These are phyloP conservation scores for Charaxes varanes DNA, from an alignment of 1,140 invertebrate species.

Conservation along the genomic window DNA sequence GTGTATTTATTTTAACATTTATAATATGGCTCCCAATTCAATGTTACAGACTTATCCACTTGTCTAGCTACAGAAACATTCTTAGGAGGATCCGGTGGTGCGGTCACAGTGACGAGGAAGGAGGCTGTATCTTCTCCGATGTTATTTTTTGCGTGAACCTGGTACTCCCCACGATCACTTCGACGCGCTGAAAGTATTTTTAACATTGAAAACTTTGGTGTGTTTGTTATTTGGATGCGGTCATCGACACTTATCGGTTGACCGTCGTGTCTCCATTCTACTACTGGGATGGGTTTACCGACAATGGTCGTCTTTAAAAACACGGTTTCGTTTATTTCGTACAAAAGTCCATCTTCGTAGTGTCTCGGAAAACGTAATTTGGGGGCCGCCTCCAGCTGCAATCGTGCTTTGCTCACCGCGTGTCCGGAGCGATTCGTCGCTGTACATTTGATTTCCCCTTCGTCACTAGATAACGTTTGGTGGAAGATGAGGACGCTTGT, in stretches of 20 bases:
- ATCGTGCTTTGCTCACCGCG: constrained; percentile 81
- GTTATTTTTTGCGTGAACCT: constrained; percentile 85
- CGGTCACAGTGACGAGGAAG: constrained; percentile 90
- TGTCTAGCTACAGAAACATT: constrained; percentile 85
- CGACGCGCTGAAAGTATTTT: constrained; percentile 83
- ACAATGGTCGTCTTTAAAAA: constrained; percentile 92
- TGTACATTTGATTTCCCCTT: constrained; percentile 92
- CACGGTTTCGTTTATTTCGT: constrained; percentile 91
- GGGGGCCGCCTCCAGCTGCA: constrained; percentile 87
- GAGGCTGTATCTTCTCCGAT: constrained; percentile 87
- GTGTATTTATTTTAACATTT: too few relatives aligned
- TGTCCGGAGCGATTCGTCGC: constrained; percentile 89
- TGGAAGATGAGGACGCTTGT: constrained; percentile 87
- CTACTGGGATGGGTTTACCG: constrained; percentile 87
- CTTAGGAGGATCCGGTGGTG: constrained; percentile 89
- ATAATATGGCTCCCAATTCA: constrained; percentile 94
- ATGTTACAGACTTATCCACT: constrained; percentile 85
- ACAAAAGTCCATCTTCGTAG: constrained; percentile 91
- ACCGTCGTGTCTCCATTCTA: constrained; percentile 92
- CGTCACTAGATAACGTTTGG: constrained; percentile 84
- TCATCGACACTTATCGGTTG: constrained; percentile 78
- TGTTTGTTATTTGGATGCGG: constrained; percentile 80
- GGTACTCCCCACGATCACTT: constrained; percentile 90
- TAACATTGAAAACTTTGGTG: constrained; percentile 81
- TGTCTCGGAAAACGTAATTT: constrained; percentile 84